These are phyloP conservation scores for Tragelaphus strepsiceros DNA, from an alignment of 2,113 vertebrate genomes.

Conservation along the genomic window DNA sequence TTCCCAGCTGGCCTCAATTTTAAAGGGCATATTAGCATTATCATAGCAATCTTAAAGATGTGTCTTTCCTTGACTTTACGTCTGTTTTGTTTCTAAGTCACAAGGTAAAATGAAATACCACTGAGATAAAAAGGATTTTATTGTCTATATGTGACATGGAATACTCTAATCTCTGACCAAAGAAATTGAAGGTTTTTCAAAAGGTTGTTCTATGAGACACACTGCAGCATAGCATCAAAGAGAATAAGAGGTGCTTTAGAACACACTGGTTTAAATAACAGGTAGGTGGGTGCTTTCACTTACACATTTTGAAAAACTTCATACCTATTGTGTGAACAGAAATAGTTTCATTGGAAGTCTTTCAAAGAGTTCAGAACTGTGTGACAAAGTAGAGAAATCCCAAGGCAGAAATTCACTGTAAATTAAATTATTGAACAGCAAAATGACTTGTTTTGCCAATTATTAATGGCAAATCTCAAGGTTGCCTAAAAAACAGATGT, in stretches of 20 bases:
- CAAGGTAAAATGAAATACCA: constrained; percentile 68
- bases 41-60: constrained; percentile 79
- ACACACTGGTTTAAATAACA: neutral
- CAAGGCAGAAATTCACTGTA: neutral
- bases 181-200: constrained; percentile 8
- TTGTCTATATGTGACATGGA: constrained; percentile 59
- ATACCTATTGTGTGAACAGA: neutral
- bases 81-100: constrained; percentile 70
- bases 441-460: neutral
- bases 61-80: constrained; percentile 64
- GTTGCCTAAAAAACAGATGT: neutral
- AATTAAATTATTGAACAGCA: constrained; percentile 1
- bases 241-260: neutral
- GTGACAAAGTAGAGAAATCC: neutral
- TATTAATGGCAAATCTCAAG: neutral
- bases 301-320: neutral
- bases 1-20: constrained; percentile 80
- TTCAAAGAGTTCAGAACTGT: neutral
- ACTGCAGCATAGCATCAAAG: neutral
- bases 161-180: constrained; percentile 58
- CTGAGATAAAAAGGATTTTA: constrained; percentile 68
- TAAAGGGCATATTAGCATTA: constrained; percentile 84
- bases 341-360: neutral
- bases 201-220: constrained; percentile 14
- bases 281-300: neutral